Percentiles rank a stretch among this genome's conserved stretches.
These are phyloP conservation scores for Drosophila nr. medialis DNA, from an alignment of 2,888 invertebrate genomes.

Conservation along the genomic window DNA sequence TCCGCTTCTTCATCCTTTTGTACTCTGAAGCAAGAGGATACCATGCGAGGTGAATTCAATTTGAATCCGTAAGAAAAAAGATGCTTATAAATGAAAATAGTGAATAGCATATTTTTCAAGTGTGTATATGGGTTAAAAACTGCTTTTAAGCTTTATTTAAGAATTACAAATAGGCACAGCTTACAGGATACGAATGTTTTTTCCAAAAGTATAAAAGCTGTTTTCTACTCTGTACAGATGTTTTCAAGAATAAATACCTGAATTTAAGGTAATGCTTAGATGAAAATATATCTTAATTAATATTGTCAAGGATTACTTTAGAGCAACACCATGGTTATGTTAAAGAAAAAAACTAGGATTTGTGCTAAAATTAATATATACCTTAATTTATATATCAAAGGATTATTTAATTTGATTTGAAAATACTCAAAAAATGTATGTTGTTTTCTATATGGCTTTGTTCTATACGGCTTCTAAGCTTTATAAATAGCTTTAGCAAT, in stretches of 20 bases:
- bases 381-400: neutral
- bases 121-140: neutral
- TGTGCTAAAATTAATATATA: neutral
- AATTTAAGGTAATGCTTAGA: neutral
- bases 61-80: neutral
- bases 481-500: neutral
- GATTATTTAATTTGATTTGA: neutral
- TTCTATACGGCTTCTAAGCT: neutral
- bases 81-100: neutral
- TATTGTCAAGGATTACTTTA: neutral
- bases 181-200: neutral
- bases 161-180: neutral
- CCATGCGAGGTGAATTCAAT: neutral
- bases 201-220: neutral
- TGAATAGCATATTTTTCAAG: neutral
- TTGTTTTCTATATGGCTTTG: neutral
- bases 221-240: neutral
- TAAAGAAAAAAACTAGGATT: neutral
- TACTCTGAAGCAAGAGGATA: conserved; percentile 6
- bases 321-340: neutral
- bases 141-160: neutral
- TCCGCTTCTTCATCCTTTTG: conserved; percentile 17
- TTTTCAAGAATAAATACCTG: neutral
- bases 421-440: rapidly evolving
- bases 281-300: neutral